Base-by-base conservation (phyloP, 2,113 vertebrate species). In the Myodes glareolus region DNA sequence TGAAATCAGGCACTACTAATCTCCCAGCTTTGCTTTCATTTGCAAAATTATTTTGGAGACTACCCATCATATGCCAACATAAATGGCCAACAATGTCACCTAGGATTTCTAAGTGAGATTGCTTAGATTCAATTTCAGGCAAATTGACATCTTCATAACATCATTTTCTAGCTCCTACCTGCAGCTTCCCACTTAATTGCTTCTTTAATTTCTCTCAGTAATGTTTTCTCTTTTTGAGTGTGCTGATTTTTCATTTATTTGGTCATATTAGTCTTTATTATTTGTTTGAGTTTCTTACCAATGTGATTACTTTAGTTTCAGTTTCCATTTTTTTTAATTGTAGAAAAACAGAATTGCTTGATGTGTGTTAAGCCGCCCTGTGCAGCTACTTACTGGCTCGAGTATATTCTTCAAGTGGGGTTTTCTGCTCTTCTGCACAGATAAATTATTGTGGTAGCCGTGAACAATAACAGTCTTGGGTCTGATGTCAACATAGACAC, bases 231-330 rank as follows among this genome's bases (percentile, higher is more conserved):
- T 23, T 73, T 33, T 92, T 86, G 16, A 58, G 5, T 27, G 4
- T 2, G 11, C 39, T 86, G 27, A 21, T 39, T 58, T 75, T 81
- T 87, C 9, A 3, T 55, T 31, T 92, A 58, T 72, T 70, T 82
- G n/a, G 6, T 19, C 33, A 90, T 52, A 87, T n/a, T 94, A 75
- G n/a, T 87, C 52, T 73, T 76, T 36, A 76, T 50, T 82, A 65
- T 36, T 63, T 94, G 42, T 89, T 88, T 88, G 25, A n/a, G 47
- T 23, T 17, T 94, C n/a, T 88, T 36, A 29, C 6, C 58, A 77
- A 45, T 70, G 58, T 70, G 36, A 72, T 25, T 73, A 63, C 58
- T 63, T 88, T 93, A 42, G 80, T 92, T 93, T 94, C 39, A 92
- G 21, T 50, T 70, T 87, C 55, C 3, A 89, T 81, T 93, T 45